Evolutionary conservation across 2,888 invertebrate genomes (phyloP), one percentile per base, ranked within the genome.

Genomic region (Caenorhabditis auriculariae): DNA sequence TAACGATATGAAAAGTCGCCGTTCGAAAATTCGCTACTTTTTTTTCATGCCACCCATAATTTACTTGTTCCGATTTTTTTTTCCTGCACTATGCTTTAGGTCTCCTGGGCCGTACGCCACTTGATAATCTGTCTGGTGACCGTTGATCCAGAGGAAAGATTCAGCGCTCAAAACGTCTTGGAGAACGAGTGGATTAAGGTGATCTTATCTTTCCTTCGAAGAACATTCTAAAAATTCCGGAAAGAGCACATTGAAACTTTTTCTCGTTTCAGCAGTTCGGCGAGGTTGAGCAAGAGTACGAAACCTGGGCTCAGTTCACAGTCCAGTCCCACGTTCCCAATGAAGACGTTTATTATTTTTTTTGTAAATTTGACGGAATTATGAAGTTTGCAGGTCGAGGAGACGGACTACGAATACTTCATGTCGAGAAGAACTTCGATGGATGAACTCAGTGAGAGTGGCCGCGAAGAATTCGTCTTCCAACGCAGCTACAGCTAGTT

Each of bases 111-210:
- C 7, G 70, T 58, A 9, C 60, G 65, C 23, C 65, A 69, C 37
- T 49, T 77, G 17, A 74, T 77, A 17, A 54, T 70, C 52, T 58
- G 60, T 37, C 54, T 72, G 42, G 54, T 77, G n/a, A 59, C 58
- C 78, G 88, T 91, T 28, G 89, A 92, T 82, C 90, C 92, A 0
- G 90, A 91, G 71, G 85, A 91, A 60, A 87, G 96, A 74, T 90
- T 91, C 82, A 89, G 90, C 45, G 92, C 93, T n/a, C 90, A 90
- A 82, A 91, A 93, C 80, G 91, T 93, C 57, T 86, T 93, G 23
- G 90, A 91, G 81, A 92, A 93, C 84, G 90, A 89, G 38, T 94
- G 93, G 93, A 77, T 84, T 52, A 87, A 89, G 60, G 86, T 85
- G 41, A 47, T 61, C 46, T n/a, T 41, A n/a, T 42, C 2, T 26